phyloP scores from a whole-genome alignment of 2,888 invertebrate species.

The Spialia ferax region DNA sequence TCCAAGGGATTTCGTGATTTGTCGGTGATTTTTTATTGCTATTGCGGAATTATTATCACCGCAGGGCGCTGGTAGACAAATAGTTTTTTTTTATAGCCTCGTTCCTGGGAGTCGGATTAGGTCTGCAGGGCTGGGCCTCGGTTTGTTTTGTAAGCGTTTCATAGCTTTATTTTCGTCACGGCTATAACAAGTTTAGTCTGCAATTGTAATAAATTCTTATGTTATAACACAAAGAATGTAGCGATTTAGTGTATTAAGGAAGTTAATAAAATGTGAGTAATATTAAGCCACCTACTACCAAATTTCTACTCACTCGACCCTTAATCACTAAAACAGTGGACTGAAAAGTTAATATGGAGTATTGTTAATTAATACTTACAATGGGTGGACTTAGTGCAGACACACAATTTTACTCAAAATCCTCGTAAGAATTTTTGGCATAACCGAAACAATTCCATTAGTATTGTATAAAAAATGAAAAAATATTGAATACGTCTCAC shows the following conservation, averaged over 20 bases:
- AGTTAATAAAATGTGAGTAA: not conserved
- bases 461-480: too few species aligned
- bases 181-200: not conserved
- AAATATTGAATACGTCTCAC: not conserved
- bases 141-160: conserved; percentile 22
- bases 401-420: too few species aligned
- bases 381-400: too few species aligned
- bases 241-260: not conserved
- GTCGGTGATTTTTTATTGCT: conserved; percentile 78
- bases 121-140: not conserved
- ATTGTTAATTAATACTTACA: too few species aligned
- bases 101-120: conserved; percentile 38
- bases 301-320: too few species aligned
- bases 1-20: conserved; percentile 79
- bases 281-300: too few species aligned
- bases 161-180: not conserved
- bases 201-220: too few species aligned
- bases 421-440: too few species aligned
- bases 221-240: too few species aligned
- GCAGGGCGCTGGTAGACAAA: conserved; percentile 65
- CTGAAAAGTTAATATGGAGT: too few species aligned
- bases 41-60: conserved; percentile 75
- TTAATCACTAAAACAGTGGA: too few species aligned
- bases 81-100: conserved; percentile 57
- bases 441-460: too few species aligned